Conservation (phyloP, 30 jellyfish, hydroid and myxozoan genomes). For the Phacellophora camtschatica region DNA sequence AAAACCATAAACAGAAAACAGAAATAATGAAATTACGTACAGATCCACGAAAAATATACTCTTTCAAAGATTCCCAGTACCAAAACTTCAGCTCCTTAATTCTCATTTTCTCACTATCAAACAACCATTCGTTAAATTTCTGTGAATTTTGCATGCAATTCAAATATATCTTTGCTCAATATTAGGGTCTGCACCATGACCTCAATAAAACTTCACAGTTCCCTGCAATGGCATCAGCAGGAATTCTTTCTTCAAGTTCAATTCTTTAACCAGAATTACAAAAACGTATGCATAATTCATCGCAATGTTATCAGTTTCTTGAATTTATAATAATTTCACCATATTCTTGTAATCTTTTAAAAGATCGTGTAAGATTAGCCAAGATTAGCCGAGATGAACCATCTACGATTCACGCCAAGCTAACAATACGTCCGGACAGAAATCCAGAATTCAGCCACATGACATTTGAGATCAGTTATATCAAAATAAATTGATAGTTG, state of each 20-base stretch:
- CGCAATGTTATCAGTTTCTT: background rate
- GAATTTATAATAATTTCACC: background rate
- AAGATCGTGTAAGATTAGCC: background rate
- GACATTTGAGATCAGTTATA: too few relatives aligned
- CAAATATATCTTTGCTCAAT: too few relatives aligned
- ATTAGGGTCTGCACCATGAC: too few relatives aligned
- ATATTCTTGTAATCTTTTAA: background rate
- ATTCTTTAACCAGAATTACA: background rate
- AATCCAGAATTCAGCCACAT: too few relatives aligned
- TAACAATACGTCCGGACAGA: too few relatives aligned
- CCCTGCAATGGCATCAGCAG: too few relatives aligned
- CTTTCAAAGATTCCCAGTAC: constrained; percentile 14
- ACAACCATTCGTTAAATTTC: too few relatives aligned
- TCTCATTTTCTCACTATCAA: constrained; percentile 6
- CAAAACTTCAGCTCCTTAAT: background rate
- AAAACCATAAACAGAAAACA: too few relatives aligned
- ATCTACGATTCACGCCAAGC: too few relatives aligned
- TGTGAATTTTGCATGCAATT: too few relatives aligned
- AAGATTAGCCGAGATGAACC: background rate
- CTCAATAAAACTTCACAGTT: too few relatives aligned
- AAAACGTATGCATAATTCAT: background rate
- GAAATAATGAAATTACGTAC: background rate
- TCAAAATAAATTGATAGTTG: too few relatives aligned
- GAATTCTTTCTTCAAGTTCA: background rate
- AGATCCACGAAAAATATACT: background rate